Evolutionary conservation across 2,888 invertebrate genomes (phyloP), one percentile per base, ranked within the genome.

Genomic region (Tetramorium bicarinatum): DNA sequence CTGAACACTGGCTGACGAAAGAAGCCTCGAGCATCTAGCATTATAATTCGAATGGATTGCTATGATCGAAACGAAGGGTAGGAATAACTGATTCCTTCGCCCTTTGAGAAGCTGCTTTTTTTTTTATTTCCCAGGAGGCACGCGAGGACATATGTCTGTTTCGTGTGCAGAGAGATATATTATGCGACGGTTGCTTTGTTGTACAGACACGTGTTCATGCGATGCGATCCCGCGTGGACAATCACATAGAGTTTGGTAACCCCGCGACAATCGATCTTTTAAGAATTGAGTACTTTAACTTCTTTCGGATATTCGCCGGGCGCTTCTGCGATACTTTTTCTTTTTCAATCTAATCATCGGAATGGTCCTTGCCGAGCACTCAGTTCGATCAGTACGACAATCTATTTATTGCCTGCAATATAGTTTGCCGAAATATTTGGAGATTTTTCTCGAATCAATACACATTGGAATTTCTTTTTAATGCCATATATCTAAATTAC

Each of bases 211-310:
- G 74, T 25, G 75, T 54, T 41, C 76, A 75, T 59, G 75, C 79
- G 21, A 75, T 25, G 74, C 71, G 29, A 77, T 56, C 56, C 56
- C 56, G 56, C 72, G 56, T 79, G 74, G 15, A 21, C 62, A 75
- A 54, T 52, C 75, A 61, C 4, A 44, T 47, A 44, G 7, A 44
- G 13, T 56, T 38, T 72, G 15, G 34, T 34, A 64, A 74, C 21
- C 52, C 29, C 52, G 76, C 67, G 81, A 84, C 81, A 84, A 84
- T 84, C 83, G 81, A 79, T 49, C 25, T 59, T 59, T 80, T 47
- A 38, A 71, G 34, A 80, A 80, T 71, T 47, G 38, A 71, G 6
- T 80, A 56, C 38, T 80, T 80, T 47, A 71, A 38, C 61, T 38
- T 59, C 11, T 59, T 49, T n/a, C 34, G 71, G 6, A 59, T 21